phyloP scores from a whole-genome alignment of 2,797 vertebrate species.

The Hippocampus kuda region DNA sequence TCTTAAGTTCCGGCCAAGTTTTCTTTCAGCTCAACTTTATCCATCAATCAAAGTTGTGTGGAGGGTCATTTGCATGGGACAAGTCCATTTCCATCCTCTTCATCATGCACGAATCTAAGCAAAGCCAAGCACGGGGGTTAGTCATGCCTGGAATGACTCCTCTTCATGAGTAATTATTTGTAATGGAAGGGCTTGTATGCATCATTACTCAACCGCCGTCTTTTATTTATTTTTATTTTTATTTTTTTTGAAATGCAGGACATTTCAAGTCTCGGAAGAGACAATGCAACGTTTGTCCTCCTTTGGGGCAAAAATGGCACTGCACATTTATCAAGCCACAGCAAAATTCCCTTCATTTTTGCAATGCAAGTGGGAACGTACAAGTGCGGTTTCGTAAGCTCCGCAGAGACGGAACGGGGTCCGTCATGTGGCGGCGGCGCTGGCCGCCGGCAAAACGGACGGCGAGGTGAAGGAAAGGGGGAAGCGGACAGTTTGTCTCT shows the following conservation, averaged over 20 bases:
- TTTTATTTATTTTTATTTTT: slow-evolving; percentile 5
- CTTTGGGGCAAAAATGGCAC: slow-evolving; percentile 12
- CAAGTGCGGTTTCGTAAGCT: slow-evolving; percentile 29
- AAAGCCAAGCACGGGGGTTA: slow-evolving; percentile 11
- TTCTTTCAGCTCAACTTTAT: background rate
- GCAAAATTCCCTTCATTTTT: slow-evolving; percentile 52
- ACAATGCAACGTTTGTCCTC: slow-evolving; percentile 16
- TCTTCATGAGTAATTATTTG: slow-evolving; percentile 33
- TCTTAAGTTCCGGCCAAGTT: background rate
- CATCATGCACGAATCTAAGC: slow-evolving; percentile 1
- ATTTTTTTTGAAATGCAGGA: slow-evolving; percentile 1
- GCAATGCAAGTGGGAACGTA: slow-evolving; percentile 51
- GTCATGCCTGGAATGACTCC: slow-evolving; percentile 35
- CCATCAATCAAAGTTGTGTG: slow-evolving; percentile 2
- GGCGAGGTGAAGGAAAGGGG: background rate
- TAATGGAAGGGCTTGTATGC: slow-evolving; percentile 30
- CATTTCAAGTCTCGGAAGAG: slow-evolving; percentile 5
- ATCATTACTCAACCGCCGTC: slow-evolving; percentile 28
- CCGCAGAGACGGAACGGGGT: slow-evolving; percentile 37
- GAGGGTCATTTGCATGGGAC: slow-evolving; percentile 5
- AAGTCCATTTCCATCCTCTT: slow-evolving; percentile 7
- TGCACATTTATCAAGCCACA: slow-evolving; percentile 15
- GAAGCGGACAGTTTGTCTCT: slow-evolving; percentile 40
- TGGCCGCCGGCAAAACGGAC: slow-evolving; percentile 32
- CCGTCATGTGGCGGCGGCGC: slow-evolving; percentile 22